Evolutionary conservation across 2,888 invertebrate species (phyloP), one percentile per base, ranked within the genome.

Genomic region (Drosophila barbarae): DNA sequence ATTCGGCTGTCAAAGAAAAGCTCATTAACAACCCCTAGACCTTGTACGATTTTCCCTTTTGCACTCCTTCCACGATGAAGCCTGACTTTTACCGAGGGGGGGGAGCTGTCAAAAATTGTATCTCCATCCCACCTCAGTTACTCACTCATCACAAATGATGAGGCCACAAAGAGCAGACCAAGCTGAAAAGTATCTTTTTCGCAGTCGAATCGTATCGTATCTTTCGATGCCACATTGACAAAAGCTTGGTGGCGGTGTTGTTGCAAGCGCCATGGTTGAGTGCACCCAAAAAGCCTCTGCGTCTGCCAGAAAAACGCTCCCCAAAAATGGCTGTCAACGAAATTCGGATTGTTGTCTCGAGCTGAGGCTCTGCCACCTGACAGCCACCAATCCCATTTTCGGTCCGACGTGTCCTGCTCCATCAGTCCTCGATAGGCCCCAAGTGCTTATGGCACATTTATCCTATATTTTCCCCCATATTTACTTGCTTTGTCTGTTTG

Each of bases 121-220:
- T 50, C 35, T 15, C 23, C n/a, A 10, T 41, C 39, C 12, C 13
- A 21, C 15, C 35, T 10, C 36, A 21, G 46, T 6, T 28, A 21
- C 28, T 13, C 55, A 30, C 13, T n/a, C 36, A 21, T 38, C 30
- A 46, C 44, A 38, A 59, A 61, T 56, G 66, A 50, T 47, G 72
- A 58, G 72, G 70, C 69, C 77, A 74, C 73, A 76, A 64, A 55
- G 67, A 66, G 52, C 56, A 73, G 66, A 34, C 76, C 68, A 69
- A 71, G 74, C 76, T 69, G 71, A 74, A 77, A 80, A 79, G 64
- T 72, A 69, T 77, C 74, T 72, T 50, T 72, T 50, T 64, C 59
- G 69, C 28, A 55, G 30, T 51, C 8, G 34, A 36, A 32, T 32
- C 35, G 38, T 46, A 54, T 46, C 54, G 56, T 55, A 42, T 47